Evolutionary conservation across 2,888 invertebrate species (phyloP).

Genomic region (Caenorhabditis sp.): DNA sequence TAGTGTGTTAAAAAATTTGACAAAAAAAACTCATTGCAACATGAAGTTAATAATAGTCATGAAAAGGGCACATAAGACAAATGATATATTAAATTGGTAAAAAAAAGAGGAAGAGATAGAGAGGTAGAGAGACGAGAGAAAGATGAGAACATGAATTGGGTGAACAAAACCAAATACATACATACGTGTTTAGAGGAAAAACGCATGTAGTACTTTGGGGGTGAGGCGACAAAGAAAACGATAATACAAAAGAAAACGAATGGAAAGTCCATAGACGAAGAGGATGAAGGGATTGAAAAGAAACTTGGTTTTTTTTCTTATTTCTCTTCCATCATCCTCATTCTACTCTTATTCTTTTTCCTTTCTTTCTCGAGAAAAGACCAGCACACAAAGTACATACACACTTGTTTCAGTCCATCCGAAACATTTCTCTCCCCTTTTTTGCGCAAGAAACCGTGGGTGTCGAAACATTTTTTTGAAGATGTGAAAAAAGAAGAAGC

Average conservation of each 20-base stretch:
- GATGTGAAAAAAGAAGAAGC: background rate
- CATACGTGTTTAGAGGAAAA: constrained; percentile 5
- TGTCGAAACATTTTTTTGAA: background rate
- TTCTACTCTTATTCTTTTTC: too few relatives aligned
- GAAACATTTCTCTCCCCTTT: background rate
- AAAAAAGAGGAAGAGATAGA: background rate
- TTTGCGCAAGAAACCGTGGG: background rate
- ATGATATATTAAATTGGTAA: constrained; percentile 4
- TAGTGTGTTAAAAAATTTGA: too few relatives aligned
- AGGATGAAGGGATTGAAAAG: constrained; percentile 2
- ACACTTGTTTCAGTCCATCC: background rate
- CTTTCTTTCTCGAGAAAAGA: background rate
- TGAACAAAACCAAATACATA: background rate
- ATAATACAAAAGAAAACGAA: background rate
- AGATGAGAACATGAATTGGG: background rate
- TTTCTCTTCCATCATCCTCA: too few relatives aligned
- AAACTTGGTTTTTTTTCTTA: constrained; percentile 6
- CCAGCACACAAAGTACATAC: background rate
- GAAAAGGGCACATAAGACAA: background rate
- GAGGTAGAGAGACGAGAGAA: background rate
- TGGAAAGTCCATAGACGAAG: constrained; percentile 6
- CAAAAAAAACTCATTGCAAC: too few relatives aligned
- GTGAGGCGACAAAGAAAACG: background rate
- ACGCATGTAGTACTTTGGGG: background rate
- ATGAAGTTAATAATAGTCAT: background rate